These are phyloP conservation scores for Tribolium madens DNA, from an alignment of 1,140 invertebrate species.

Conservation along the genomic window DNA sequence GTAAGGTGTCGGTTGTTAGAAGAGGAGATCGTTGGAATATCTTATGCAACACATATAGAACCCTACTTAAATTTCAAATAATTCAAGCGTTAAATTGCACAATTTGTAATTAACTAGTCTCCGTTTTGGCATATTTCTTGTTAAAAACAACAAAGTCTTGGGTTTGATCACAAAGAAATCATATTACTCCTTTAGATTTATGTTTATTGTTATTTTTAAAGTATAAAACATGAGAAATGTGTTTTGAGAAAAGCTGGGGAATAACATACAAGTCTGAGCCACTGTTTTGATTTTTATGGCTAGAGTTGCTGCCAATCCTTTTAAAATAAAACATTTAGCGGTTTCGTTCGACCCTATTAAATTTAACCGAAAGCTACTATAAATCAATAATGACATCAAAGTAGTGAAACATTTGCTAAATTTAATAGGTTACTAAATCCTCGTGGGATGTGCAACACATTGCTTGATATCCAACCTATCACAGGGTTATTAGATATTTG, in stretches of 20 bases:
- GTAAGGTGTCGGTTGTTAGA: constrained; percentile 51
- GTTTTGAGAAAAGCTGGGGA: background rate
- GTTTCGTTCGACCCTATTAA: constrained; percentile 36
- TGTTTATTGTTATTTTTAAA: constrained; percentile 38
- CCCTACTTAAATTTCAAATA: background rate
- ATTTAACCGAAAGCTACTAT: constrained; percentile 18
- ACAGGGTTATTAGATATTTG: constrained; percentile 23
- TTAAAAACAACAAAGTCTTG: background rate
- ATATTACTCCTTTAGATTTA: constrained; percentile 7
- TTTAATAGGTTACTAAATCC: constrained; percentile 41
- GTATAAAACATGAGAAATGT: constrained; percentile 18
- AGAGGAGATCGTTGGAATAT: constrained; percentile 39
- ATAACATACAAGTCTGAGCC: constrained; percentile 18
- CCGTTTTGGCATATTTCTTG: background rate
- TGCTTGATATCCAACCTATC: constrained; percentile 26
- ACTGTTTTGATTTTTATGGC: constrained; percentile 35
- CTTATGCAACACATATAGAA: constrained; percentile 32
- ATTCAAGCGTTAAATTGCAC: background rate
- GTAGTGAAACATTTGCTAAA: constrained; percentile 44
- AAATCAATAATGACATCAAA: constrained; percentile 44
- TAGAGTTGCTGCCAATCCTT: constrained; percentile 31
- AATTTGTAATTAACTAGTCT: background rate
- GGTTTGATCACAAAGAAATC: background rate
- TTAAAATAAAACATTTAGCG: constrained; percentile 42
- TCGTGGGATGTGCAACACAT: constrained; percentile 39